Evolutionary conservation across 30 jellyfish, hydroid and myxozoan species (phyloP).

Genomic region (Calvadosia cruxmelitensis): DNA sequence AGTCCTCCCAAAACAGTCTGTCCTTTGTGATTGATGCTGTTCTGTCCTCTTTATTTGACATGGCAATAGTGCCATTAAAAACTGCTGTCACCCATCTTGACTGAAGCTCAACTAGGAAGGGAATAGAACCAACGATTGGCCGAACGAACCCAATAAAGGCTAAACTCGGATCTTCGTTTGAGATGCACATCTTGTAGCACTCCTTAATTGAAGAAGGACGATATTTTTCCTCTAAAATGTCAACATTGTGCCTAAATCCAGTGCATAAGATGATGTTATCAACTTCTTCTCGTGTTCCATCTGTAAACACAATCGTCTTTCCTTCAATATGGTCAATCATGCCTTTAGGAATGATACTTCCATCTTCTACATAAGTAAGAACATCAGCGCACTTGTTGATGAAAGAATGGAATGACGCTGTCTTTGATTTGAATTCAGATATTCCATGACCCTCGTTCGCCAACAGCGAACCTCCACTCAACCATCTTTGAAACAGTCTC

Average conservation of each 20-base stretch:
- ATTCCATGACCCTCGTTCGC: slow-evolving; percentile 93
- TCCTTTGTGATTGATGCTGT: slow-evolving; percentile 20
- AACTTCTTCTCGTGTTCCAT: slow-evolving; percentile 38
- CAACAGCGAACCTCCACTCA: slow-evolving; percentile 62
- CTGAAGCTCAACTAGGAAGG: slow-evolving; percentile 68
- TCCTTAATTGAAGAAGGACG: slow-evolving; percentile 10
- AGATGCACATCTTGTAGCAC: slow-evolving; percentile 54
- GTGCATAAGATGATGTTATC: slow-evolving; percentile 67
- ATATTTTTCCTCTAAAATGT: slow-evolving; percentile 25
- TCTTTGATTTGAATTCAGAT: slow-evolving; percentile 60
- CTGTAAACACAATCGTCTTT: slow-evolving; percentile 25
- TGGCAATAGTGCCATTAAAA: slow-evolving; percentile 34
- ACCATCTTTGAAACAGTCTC: too few species aligned
- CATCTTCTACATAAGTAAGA: slow-evolving; percentile 50
- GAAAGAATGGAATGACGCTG: slow-evolving; percentile 56
- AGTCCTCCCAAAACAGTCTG: slow-evolving; percentile 43
- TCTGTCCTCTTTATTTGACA: slow-evolving; percentile 25
- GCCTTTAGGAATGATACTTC: slow-evolving; percentile 63
- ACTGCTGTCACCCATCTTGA: slow-evolving; percentile 77
- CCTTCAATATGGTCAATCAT: slow-evolving; percentile 36
- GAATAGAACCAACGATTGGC: too few species aligned
- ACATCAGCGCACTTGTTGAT: slow-evolving; percentile 83
- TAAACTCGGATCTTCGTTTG: slow-evolving; percentile 42
- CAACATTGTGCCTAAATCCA: slow-evolving; percentile 52
- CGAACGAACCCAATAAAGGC: slow-evolving; percentile 68